Evolutionary conservation across 2,797 vertebrate genomes (phyloP).

Genomic region (Acrossocheilus fasciatus): DNA sequence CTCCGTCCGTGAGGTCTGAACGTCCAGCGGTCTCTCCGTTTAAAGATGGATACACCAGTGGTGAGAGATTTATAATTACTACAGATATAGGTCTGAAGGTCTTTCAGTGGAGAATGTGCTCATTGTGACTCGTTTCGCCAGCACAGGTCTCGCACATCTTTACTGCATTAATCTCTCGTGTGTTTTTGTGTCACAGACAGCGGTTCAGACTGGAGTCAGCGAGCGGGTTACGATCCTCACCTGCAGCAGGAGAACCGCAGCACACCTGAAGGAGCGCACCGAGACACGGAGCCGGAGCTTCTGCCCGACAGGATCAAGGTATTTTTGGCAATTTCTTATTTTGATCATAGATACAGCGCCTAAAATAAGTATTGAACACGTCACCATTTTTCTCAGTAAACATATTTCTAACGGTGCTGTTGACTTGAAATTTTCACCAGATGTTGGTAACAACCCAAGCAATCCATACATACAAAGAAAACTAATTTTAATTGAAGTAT

Average conservation of each 20-base stretch:
- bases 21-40: conserved; percentile 65
- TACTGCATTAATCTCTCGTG: neutral
- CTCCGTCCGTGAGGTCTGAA: conserved; percentile 71
- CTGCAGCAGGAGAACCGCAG: conserved; percentile 84
- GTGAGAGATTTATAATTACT: conserved; percentile 74
- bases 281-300: conserved; percentile 82
- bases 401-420: no score
- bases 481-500: no score
- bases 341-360: no score
- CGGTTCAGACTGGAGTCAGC: conserved; percentile 92
- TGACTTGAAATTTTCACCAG: no score
- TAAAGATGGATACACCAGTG: conserved; percentile 89
- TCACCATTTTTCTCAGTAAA: no score
- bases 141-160: no score
- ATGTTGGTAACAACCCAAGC: no score
- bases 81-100: neutral
- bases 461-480: no score
- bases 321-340: conserved; percentile 1
- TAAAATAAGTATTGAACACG: no score
- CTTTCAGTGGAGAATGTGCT: no score
- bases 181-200: conserved; percentile 78
- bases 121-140: no score
- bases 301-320: conserved; percentile 95
- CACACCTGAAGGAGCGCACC: conserved; percentile 81
- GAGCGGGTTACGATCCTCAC: conserved; percentile 77